Base-by-base conservation (phyloP, 1,140 invertebrate species). In the Anoplolepis gracilipes region DNA sequence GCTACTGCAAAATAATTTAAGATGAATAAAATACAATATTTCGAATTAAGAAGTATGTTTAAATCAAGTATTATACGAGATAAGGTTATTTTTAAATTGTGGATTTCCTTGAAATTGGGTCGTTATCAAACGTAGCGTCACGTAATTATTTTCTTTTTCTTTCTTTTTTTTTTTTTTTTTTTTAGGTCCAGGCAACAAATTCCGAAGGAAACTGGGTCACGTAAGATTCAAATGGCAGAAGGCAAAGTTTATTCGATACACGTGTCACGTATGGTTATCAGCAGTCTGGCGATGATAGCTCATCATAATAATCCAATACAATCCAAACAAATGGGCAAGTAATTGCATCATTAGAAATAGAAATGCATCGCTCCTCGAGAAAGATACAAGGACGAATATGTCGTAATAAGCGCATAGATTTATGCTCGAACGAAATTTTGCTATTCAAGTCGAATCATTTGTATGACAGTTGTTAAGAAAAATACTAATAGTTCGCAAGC, bases 171-270 rank as follows among this genome's bases (percentile, higher is more conserved):
- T n/a, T n/a, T n/a, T n/a, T 7, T 61, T 33, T 19, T 39, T 78
- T 49, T 59, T 13, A 1, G 25, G n/a, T 16, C 6, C 11, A 65
- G 36, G 22, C 28, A 46, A 42, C 13, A 36, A 49, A 81, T 81
- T 42, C 8, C 13, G 25, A 4, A 0, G n/a, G 13, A 13, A 82
- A 82, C 25, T 72, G 6, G 19, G 65, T 73, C 55, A 25, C 28
- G 22, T 13, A 42, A 46, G 67, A 46, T 82, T 3, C 11, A 46
- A 57, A 42, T 57, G 28, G 36, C 49, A 81, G 22, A 82, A 67
- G 10, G 22, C 49, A 55, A 55, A 79, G 46, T 53, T 79, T 59
- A 61, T 46, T 30, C 25, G n/a, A 46, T 33, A 82, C 53, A 82
- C 28, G 28, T 73, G 67, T 46, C 28, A 10, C 2, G 13, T 53